A percentile compares a stretch with the other conserved stretches of the same genome.
Evolutionary conservation across 2,888 invertebrate genomes (phyloP).

Genomic region (Drosophila meridiana): DNA sequence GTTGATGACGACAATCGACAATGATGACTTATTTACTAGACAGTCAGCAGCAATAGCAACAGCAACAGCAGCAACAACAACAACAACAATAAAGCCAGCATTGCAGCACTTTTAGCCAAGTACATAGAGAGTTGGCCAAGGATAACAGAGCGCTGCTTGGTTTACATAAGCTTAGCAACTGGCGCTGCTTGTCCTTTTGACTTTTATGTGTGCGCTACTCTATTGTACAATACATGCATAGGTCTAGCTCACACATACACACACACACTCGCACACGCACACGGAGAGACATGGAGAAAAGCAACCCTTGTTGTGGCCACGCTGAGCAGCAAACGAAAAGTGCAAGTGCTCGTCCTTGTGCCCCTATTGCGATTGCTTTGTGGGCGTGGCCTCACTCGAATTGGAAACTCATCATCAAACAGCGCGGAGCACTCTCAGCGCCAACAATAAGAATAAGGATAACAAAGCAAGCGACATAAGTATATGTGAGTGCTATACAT

Average conservation of each 20-base stretch:
- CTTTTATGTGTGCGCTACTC: conserved; percentile 58
- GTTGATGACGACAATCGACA: conserved; percentile 80
- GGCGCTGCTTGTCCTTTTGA: conserved; percentile 61
- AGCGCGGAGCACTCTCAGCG: conserved; percentile 51
- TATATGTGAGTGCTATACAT: conserved; percentile 37
- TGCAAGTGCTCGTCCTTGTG: conserved; percentile 72
- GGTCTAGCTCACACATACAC: conserved; percentile 33
- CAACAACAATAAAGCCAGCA: conserved; percentile 34
- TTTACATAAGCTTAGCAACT: conserved; percentile 47
- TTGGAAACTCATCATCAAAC: conserved; percentile 70
- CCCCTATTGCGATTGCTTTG: conserved; percentile 19
- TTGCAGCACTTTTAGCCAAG: conserved; percentile 29
- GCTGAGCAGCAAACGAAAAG: conserved; percentile 69
- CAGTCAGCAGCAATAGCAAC: conserved; percentile 24
- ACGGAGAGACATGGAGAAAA: conserved; percentile 48
- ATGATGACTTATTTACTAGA: conserved; percentile 80
- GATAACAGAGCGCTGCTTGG: conserved; percentile 23
- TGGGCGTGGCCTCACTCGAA: conserved; percentile 77
- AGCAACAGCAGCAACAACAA: conserved; percentile 33
- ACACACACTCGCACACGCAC: background rate
- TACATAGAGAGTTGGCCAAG: conserved; percentile 57
- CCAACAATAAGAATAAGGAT: conserved; percentile 68
- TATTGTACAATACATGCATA: conserved; percentile 57
- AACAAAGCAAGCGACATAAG: conserved; percentile 57
- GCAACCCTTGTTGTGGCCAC: conserved; percentile 72